These are phyloP conservation scores for Drosophila macrospina DNA, from an alignment of 2,888 invertebrate genomes.

Conservation along the genomic window DNA sequence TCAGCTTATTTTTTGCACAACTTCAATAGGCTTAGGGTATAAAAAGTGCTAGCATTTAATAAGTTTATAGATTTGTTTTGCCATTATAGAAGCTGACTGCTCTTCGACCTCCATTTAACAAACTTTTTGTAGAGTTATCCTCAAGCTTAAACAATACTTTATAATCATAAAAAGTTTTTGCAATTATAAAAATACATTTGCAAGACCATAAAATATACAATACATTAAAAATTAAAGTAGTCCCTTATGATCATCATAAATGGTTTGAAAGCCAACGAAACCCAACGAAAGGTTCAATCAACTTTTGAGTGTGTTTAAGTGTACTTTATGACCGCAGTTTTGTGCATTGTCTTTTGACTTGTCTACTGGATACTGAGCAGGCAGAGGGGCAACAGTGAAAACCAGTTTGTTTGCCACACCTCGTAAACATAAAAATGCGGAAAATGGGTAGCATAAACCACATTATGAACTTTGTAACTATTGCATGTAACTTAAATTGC, in stretches of 20 bases:
- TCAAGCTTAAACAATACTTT: conserved; percentile 4
- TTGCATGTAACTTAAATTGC: background rate
- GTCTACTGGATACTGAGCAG: background rate
- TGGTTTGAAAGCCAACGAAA: conserved; percentile 2
- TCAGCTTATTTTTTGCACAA: no score
- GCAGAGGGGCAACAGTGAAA: conserved; percentile 2
- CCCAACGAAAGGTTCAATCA: conserved; percentile 26
- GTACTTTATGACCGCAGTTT: conserved; percentile 8
- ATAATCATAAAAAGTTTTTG: background rate
- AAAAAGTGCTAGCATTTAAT: no score
- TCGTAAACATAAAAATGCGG: background rate
- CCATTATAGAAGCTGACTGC: no score
- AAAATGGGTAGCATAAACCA: conserved; percentile 6
- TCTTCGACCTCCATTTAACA: no score
- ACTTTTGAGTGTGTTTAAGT: conserved; percentile 7
- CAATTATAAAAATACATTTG: background rate
- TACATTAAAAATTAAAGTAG: conserved; percentile 3
- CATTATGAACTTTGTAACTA: background rate
- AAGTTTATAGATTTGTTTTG: no score
- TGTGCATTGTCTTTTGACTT: conserved; percentile 9
- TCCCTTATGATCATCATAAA: conserved; percentile 5
- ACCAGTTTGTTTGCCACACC: conserved; percentile 9
- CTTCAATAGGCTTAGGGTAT: no score
- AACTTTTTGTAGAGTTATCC: background rate
- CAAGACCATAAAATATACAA: background rate